phyloP scores from a whole-genome alignment of 53 echinoderm and acorn worm species.

The Hippasteria phrygiana region DNA sequence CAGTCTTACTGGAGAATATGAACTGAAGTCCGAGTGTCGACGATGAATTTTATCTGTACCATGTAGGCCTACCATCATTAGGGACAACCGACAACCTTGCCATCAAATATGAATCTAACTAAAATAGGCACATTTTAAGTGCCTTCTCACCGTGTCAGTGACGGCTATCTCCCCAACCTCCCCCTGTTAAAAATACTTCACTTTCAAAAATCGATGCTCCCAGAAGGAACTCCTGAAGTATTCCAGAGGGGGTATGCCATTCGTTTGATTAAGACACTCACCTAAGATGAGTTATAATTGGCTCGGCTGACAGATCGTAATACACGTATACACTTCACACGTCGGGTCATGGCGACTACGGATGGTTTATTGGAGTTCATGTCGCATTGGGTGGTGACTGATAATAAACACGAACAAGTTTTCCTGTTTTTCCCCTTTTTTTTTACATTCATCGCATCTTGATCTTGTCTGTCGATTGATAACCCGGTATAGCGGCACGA shows the following conservation, averaged over 20 bases:
- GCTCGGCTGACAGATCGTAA: conserved; percentile 10
- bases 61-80: too few species aligned
- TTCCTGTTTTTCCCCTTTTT: too few species aligned
- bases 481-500: background rate
- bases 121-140: conserved; percentile 26
- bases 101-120: conserved; percentile 13
- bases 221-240: background rate
- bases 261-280: conserved; percentile 41
- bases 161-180: conserved; percentile 1
- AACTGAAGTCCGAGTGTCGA: too few species aligned
- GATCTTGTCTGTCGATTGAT: background rate
- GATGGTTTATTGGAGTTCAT: conserved; percentile 32
- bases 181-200: conserved; percentile 18
- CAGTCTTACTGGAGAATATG: too few species aligned
- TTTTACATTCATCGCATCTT: background rate
- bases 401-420: conserved; percentile 14
- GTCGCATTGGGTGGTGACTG: conserved; percentile 16
- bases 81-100: background rate
- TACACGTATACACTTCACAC: background rate
- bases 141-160: background rate
- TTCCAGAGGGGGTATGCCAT: conserved; percentile 16
- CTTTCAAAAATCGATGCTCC: background rate
- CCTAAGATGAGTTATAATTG: conserved; percentile 9
- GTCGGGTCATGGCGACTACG: background rate
- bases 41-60: too few species aligned